Base-by-base conservation (phyloP, 30 jellyfish, hydroid and myxozoan species). In the Nemopilema nomurai region DNA sequence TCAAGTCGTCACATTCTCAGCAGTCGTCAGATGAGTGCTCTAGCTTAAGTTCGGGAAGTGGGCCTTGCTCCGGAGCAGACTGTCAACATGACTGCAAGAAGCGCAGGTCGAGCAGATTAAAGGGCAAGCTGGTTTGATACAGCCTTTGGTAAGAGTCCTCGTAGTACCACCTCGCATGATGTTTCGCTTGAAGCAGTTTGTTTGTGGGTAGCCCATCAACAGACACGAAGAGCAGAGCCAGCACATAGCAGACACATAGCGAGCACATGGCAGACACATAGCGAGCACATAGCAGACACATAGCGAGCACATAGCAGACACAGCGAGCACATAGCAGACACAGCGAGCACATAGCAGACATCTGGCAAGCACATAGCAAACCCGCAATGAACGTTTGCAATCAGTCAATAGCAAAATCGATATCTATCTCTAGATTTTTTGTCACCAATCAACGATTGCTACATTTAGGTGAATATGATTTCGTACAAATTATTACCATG, bases 1-100 rank as follows among this genome's bases (percentile, higher is more conserved):
- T 69, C 26, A 69, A 76, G 31, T 77, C 92, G 26, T 57, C 79
- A 0, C 79, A 50, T 7, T 77, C 96, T 0, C 90, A 74, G 52
- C 86, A 41, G 28, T 87, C 96, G 25, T 87, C 96, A 8, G 96
- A 87, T 53, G 96, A 87, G 49, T 87, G 89, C 25, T 79, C 87
- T 28, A 79, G 96, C 32, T 30, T 79, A 49, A 70, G 90, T 24
- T 77, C 90, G 0, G 86, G 96, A 22, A 78, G 90, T 57, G 89
- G 90, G 28, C 86, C 88, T 25, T 87, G 96, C 79, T 74, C 90
- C 27, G 88, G 86, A 0, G 80, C 77, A 0, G 87, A 79, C 25
- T 27, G 88, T 26, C 77, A 25, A 28, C 96, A 87, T 33, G 87
- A 78, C 66, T 87, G 96, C 52, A 77, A 78, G 63, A 87, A 87